phyloP scores from a whole-genome alignment of 2,888 invertebrate genomes.

The Germaria angustata region DNA sequence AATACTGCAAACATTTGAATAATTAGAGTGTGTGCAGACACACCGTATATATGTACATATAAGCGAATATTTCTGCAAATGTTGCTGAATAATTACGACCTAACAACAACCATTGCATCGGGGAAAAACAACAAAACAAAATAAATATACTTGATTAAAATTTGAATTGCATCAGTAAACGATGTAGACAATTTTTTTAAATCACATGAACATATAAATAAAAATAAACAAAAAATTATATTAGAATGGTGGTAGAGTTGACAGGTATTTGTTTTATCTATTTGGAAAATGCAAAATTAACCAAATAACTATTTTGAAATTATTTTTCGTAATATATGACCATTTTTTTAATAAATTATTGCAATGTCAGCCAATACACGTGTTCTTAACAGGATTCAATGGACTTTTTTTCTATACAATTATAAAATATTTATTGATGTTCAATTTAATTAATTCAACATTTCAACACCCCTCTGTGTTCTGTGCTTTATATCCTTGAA shows the following conservation, averaged over 20 bases:
- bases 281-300: too few species aligned
- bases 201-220: neutral
- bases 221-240: neutral
- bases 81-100: neutral
- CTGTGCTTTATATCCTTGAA: too few species aligned
- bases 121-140: neutral
- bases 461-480: too few species aligned
- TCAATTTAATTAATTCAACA: too few species aligned
- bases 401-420: too few species aligned
- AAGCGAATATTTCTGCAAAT: neutral
- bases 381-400: too few species aligned
- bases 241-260: neutral
- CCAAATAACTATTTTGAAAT: too few species aligned
- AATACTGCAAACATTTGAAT: neutral
- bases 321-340: too few species aligned
- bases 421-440: too few species aligned
- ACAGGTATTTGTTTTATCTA: too few species aligned
- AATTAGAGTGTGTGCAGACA: neutral
- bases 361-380: too few species aligned
- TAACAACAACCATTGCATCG: conserved; percentile 21
- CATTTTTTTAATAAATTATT: too few species aligned
- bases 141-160: conserved; percentile 34
- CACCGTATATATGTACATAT: neutral
- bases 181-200: conserved; percentile 34
- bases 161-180: conserved; percentile 32